Evolutionary conservation across 2,888 invertebrate genomes (phyloP), one percentile per base, ranked within the genome.

Genomic region (Archaeoteleia sp.): DNA sequence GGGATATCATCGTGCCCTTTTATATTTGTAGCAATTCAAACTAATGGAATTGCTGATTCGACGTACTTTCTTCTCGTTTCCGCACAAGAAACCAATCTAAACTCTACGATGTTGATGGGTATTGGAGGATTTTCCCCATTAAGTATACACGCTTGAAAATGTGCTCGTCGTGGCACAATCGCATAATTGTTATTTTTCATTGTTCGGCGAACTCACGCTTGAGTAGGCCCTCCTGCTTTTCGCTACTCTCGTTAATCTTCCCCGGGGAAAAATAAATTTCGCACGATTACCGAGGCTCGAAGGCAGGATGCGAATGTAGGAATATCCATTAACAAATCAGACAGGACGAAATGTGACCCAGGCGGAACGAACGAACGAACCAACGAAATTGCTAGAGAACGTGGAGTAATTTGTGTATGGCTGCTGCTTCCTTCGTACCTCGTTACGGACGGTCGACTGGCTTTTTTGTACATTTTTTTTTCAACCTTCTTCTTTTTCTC

Each of bases 241-340:
- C 45, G 25, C 25, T 23, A 39, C 3, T 29, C 40, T 62, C 53
- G 14, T 62, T 55, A 39, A 49, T 62, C 45, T 53, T 46, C 10
- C 42, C 40, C 20, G 25, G 7, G 46, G 49, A n/a, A 53, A n/a
- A 40, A 61, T 61, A 61, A 45, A 61, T 60, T 43, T 30, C 32
- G 17, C 60, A 37, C 39, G 48, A 29, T 60, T 46, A 65, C 40
- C 51, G 29, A 10, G 32, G 34, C 34, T 25, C 42, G 34, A 32
- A 37, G 23, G 46, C n/a, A 9, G 42, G 37, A 43, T 25, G 48
- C 49, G 25, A 39, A 75, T 76, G 72, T 71, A 78, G 73, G 78
- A 80, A 78, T 81, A 74, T 75, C 76, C 75, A 78, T 79, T 78
- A 77, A 74, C 71, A 76, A 80, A 79, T 78, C 73, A 78, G 66